Percentiles rank a stretch among this genome's conserved stretches.
Evolutionary conservation across 1,140 invertebrate species (phyloP).

Genomic region (Acromyrmex heyeri): DNA sequence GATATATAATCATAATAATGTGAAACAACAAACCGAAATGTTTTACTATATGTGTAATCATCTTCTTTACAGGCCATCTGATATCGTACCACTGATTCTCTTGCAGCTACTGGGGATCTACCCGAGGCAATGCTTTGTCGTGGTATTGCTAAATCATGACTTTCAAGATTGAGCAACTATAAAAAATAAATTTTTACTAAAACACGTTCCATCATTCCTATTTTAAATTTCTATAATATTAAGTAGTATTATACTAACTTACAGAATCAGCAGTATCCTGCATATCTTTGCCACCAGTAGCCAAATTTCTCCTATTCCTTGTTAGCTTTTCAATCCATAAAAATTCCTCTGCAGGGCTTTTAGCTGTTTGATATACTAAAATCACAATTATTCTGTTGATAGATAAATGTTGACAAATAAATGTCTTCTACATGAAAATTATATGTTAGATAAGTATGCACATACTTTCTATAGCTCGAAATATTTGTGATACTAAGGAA

Average conservation of each 20-base stretch:
- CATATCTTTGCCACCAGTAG: slow-evolving; percentile 69
- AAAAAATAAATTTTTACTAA: slow-evolving; percentile 33
- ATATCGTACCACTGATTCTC: slow-evolving; percentile 93
- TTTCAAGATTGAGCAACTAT: slow-evolving; percentile 83
- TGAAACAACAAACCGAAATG: slow-evolving; percentile 88
- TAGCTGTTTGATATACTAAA: slow-evolving; percentile 85
- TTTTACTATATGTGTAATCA: slow-evolving; percentile 93
- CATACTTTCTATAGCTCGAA: slow-evolving; percentile 83
- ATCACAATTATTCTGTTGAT: slow-evolving; percentile 67
- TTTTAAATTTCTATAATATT: slow-evolving; percentile 13
- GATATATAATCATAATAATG: neutral
- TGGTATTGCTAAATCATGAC: slow-evolving; percentile 88
- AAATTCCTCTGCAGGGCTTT: slow-evolving; percentile 81
- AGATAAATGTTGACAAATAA: neutral
- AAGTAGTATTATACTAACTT: slow-evolving; percentile 75
- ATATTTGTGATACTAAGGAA: slow-evolving; percentile 88
- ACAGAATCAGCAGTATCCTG: slow-evolving; percentile 78
- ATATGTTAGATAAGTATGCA: neutral
- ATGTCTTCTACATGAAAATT: neutral
- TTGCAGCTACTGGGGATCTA: slow-evolving; percentile 90
- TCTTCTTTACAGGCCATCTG: slow-evolving; percentile 93
- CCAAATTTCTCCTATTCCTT: slow-evolving; percentile 78
- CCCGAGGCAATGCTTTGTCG: slow-evolving; percentile 89
- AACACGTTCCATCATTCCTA: neutral
- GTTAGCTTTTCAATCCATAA: slow-evolving; percentile 83